Evolutionary conservation across 2,797 vertebrate species (phyloP), one percentile per base, ranked within the genome.

Genomic region (Acridotheres tristis): DNA sequence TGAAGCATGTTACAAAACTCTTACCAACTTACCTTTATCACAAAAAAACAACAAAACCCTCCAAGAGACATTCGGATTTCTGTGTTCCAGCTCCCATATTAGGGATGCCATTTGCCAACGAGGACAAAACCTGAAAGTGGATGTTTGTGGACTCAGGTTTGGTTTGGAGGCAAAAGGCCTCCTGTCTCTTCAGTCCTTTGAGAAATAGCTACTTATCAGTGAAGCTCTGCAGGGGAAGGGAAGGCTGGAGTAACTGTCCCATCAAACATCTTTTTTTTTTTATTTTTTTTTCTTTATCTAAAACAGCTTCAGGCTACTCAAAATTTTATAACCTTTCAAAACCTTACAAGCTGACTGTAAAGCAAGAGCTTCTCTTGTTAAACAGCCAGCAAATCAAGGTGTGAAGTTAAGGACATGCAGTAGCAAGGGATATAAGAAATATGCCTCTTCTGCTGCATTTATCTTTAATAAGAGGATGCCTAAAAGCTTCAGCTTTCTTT

Each of bases 341-440:
- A 75, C 55, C 17, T 67, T 88, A 80, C 25, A 81, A 91, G 51
- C 51, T 63, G 84, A 29, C 19, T 5, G 0, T 65, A 88, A 91
- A 91, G 26, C 51, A 79, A 76, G 40, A 48, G 5, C 34, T 86
- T 18, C 13, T 26, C 67, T 83, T 79, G 59, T 87, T 93, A 84
- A 94, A 72, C 29, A 91, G 81, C 27, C 78, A 89, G 53, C n/a
- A 89, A 91, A 90, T 80, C 81, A 84, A 83, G 73, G 57, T 94
- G 38, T 67, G 72, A 72, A 75, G 45, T 20, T 89, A 77, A 90
- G 76, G 67, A 69, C 32, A 22, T 34, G 62, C 18, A 69, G 26
- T n/a, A 79, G n/a, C 47, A 85, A 71, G 23, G 68, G 47, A 78
- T 55, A 45, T 68, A 81, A 91, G 76, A 67, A 78, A 81, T 66